phyloP scores from a whole-genome alignment of 2,113 vertebrate species.

The Halcyon malimbica region DNA sequence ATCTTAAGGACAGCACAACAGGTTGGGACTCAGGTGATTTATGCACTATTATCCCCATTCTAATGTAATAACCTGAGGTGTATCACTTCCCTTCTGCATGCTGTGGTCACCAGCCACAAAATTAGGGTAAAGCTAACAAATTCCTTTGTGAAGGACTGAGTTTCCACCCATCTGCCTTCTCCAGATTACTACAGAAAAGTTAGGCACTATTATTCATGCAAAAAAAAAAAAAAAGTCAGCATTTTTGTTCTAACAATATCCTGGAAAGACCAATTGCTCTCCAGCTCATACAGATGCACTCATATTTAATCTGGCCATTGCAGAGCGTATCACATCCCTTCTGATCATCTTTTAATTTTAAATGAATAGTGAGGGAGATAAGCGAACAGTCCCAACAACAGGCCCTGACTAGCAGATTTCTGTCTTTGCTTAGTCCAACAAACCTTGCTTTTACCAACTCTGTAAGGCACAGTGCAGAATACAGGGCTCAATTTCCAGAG shows the following conservation, averaged over 20 bases:
- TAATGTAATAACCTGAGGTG: not conserved
- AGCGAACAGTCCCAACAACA: not conserved
- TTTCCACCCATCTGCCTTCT: accelerated
- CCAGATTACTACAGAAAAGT: not conserved
- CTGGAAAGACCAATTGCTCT: not conserved
- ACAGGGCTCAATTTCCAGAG: not conserved
- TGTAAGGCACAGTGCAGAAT: not conserved
- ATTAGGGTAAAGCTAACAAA: not conserved
- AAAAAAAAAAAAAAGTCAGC: not conserved
- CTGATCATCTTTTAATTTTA: not conserved
- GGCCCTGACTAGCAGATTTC: not conserved
- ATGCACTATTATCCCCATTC: not conserved
- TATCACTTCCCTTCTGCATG: not conserved
- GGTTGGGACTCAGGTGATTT: not conserved
- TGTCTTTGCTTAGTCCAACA: not conserved
- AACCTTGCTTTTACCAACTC: not conserved
- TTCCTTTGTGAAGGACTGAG: not conserved
- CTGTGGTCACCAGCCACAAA: not conserved
- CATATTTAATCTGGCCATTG: not conserved
- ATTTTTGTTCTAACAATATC: not conserved
- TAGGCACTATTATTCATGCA: not conserved
- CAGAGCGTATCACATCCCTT: not conserved
- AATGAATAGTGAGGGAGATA: not conserved
- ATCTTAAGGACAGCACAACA: not conserved
- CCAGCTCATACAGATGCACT: not conserved